phyloP scores from a whole-genome alignment of 2,113 vertebrate species.

The Anhinga anhinga region DNA sequence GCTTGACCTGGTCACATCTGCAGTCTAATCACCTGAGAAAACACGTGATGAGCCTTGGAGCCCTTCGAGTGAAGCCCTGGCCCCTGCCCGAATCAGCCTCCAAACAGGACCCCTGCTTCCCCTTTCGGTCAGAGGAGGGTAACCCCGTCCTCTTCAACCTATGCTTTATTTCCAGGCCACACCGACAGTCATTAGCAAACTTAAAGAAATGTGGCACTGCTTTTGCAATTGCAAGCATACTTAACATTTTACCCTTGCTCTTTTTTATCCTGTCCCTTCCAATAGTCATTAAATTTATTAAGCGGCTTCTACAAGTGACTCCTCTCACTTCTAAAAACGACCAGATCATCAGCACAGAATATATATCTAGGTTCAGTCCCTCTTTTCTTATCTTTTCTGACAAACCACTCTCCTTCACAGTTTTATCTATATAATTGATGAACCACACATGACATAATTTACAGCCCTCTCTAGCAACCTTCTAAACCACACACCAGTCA shows the following conservation, averaged over 20 bases:
- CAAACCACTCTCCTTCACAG: constrained; percentile 60
- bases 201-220: neutral
- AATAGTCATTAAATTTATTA: constrained; percentile 61
- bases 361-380: constrained; percentile 55
- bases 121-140: neutral
- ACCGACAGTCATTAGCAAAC: neutral
- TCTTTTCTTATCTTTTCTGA: constrained; percentile 59
- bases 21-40: neutral
- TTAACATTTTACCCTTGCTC: constrained; percentile 47
- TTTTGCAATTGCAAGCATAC: neutral
- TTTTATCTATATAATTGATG: constrained; percentile 58
- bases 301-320: constrained; percentile 48
- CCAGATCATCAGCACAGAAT: constrained; percentile 51
- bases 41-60: neutral
- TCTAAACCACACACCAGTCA: constrained; percentile 31
- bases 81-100: neutral
- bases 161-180: neutral
- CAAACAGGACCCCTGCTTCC: neutral
- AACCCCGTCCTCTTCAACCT: neutral
- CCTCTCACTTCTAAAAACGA: constrained; percentile 45
- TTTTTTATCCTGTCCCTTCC: constrained; percentile 40
- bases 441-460: constrained; percentile 42
- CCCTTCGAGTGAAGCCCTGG: neutral
- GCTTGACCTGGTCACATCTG: neutral
- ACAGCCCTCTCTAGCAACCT: constrained; percentile 24